Percentiles rank a stretch among this genome's conserved stretches.
Evolutionary conservation across 2,797 vertebrate species (phyloP).

Genomic region (Botia kubotai): DNA sequence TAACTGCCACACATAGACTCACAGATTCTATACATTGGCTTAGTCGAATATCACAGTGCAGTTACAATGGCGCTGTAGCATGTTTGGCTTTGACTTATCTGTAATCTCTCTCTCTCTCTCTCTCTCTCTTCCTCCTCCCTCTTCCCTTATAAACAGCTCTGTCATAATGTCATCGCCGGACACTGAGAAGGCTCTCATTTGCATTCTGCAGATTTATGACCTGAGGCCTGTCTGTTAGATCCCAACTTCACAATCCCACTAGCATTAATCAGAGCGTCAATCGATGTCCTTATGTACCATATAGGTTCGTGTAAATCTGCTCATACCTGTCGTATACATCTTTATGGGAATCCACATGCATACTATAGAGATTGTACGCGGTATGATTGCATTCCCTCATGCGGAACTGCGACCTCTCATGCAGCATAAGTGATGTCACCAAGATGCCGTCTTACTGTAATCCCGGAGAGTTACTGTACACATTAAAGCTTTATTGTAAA

Average conservation of each 20-base stretch:
- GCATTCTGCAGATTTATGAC: slow-evolving; percentile 39
- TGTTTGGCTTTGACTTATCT: slow-evolving; percentile 21
- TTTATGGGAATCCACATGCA: background rate
- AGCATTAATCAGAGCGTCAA: slow-evolving; percentile 18
- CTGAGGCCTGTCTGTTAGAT: slow-evolving; percentile 28
- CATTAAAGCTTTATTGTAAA: slow-evolving; percentile 23
- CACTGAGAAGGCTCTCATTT: slow-evolving; percentile 43
- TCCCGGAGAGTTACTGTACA: background rate
- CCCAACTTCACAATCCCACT: slow-evolving; percentile 17
- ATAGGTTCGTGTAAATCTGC: background rate
- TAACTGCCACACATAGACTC: background rate
- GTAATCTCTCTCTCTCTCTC: slow-evolving; percentile 10
- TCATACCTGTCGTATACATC: background rate
- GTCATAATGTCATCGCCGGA: slow-evolving; percentile 21
- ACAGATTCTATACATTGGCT: background rate
- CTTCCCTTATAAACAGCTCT: slow-evolving; percentile 16
- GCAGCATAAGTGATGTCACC: slow-evolving; percentile 37
- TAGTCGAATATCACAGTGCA: background rate
- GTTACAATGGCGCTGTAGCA: slow-evolving; percentile 1
- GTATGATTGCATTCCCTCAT: slow-evolving; percentile 16
- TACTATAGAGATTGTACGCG: background rate
- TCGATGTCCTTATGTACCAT: background rate
- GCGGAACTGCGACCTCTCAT: slow-evolving; percentile 13
- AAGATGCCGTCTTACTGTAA: slow-evolving; percentile 35
- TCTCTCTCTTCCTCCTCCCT: background rate